Evolutionary conservation across 1,140 invertebrate species (phyloP).

Genomic region (Aphaenogaster floridana): DNA sequence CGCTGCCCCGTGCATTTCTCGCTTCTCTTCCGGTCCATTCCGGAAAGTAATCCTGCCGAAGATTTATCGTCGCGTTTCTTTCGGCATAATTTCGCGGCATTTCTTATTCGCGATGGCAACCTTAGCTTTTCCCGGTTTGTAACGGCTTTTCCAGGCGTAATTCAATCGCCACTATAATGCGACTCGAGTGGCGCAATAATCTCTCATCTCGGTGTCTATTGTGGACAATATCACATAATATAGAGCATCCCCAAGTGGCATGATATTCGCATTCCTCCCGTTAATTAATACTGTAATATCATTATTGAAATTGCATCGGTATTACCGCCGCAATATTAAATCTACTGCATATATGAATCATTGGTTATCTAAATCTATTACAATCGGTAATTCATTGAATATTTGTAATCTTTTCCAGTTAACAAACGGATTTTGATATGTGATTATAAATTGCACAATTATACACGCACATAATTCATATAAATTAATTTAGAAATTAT

Average conservation of each 20-base stretch:
- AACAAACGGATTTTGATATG: neutral
- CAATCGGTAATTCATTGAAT: neutral
- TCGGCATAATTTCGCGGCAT: conserved; percentile 34
- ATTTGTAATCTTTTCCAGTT: conserved; percentile 26
- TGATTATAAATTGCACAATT: conserved; percentile 17
- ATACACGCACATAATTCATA: neutral
- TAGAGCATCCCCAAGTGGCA: neutral
- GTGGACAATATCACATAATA: conserved; percentile 49
- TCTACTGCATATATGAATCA: neutral
- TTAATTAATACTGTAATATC: conserved; percentile 36
- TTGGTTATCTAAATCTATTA: neutral
- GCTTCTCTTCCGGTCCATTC: conserved; percentile 32
- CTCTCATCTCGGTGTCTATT: conserved; percentile 68
- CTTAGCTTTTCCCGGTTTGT: conserved; percentile 29
- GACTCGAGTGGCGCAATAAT: conserved; percentile 61
- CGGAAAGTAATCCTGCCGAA: conserved; percentile 31
- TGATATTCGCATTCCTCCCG: conserved; percentile 29
- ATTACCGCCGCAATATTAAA: neutral
- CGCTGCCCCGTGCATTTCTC: neutral
- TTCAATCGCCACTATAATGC: conserved; percentile 67
- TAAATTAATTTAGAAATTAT: conserved; percentile 15
- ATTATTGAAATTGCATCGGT: conserved; percentile 13
- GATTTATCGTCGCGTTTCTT: conserved; percentile 55
- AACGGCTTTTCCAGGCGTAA: conserved; percentile 47
- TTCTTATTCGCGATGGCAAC: neutral